Evolutionary conservation across 64 coral and sea anemone genomes (phyloP), one percentile per base, ranked within the genome.

Genomic region (Platygyra sinensis): DNA sequence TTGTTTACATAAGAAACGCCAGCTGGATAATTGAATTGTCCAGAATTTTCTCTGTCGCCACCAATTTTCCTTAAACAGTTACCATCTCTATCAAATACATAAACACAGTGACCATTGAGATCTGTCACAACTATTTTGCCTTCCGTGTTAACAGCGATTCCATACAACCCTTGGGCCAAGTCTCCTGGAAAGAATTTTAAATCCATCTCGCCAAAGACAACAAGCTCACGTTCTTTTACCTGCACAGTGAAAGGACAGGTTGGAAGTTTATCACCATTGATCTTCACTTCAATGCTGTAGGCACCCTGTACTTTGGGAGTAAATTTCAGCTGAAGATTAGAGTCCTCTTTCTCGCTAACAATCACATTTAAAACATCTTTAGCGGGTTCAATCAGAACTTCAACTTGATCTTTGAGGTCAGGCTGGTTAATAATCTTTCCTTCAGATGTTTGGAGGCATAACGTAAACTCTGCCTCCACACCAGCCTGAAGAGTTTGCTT

Each of bases 231-330:
- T 72, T 62, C 15, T 63, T 72, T 72, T 0, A 72, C 62, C 36
- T 72, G n/a, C 82, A 86, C 16, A 2, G 38, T 67, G 5, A 71
- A 42, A 46, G 82, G 82, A 86, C 82, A 69, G 82, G 38, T 86
- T 10, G 62, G 69, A 29, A 86, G 61, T 24, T 18, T 33, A 72
- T 86, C 49, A 0, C 64, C 82, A 86, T 86, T 67, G 24, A 86
- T 46, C 46, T 86, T 46, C 2, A 46, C 6, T 46, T 46, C 39
- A 46, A 46, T 46, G 6, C 39, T 46, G 39, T 46, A 46, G 39
- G 0, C 39, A 8, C n/a, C 39, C 82, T 38, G 61, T 69, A 50
- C 82, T 42, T 72, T 67, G 11, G 82, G 55, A 28, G 62, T 72
- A 39, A 86, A n/a, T 72, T 22, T 38, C 14, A 46, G 39, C 39